Percentiles rank a stretch among this genome's conserved stretches.
These are phyloP conservation scores for Venturia canescens DNA, from an alignment of 1,140 invertebrate species.

Conservation along the genomic window DNA sequence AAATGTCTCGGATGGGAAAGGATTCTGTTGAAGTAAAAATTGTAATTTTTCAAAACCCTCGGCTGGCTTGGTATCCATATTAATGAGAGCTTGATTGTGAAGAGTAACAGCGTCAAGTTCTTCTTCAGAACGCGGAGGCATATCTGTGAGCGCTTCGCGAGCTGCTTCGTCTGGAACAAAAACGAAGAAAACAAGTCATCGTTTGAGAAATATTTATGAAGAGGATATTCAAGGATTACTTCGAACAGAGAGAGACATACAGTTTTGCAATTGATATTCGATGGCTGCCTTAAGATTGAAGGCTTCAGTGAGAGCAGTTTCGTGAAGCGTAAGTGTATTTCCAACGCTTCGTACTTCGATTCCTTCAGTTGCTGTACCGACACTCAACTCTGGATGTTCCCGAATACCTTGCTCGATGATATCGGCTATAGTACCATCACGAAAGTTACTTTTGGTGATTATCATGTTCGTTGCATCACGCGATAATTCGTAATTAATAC, in stretches of 20 bases:
- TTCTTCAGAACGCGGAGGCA: slow-evolving; percentile 97
- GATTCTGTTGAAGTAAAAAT: slow-evolving; percentile 96
- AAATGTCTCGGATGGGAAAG: slow-evolving; percentile 98
- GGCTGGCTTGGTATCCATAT: slow-evolving; percentile 92
- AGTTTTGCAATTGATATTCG: slow-evolving; percentile 97
- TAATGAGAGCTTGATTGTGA: slow-evolving; percentile 98
- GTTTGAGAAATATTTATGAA: neutral
- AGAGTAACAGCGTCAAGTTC: slow-evolving; percentile 98
- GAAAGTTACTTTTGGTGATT: neutral
- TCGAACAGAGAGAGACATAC: slow-evolving; percentile 72
- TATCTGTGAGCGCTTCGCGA: slow-evolving; percentile 96
- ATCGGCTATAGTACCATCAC: slow-evolving; percentile 81
- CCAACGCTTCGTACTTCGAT: slow-evolving; percentile 98
- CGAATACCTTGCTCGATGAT: slow-evolving; percentile 98
- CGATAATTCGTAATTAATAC: neutral
- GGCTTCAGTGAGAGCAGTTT: slow-evolving; percentile 98
- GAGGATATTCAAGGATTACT: neutral
- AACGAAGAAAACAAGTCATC: neutral
- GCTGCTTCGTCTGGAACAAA: slow-evolving; percentile 87
- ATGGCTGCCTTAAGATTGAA: slow-evolving; percentile 99
- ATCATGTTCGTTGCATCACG: neutral
- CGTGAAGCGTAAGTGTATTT: slow-evolving; percentile 96
- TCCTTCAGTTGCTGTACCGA: slow-evolving; percentile 98
- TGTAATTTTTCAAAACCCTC: slow-evolving; percentile 98
- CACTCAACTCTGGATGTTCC: slow-evolving; percentile 98